Conservation (phyloP, 2,113 vertebrate genomes). For the Oceanites oceanicus region DNA sequence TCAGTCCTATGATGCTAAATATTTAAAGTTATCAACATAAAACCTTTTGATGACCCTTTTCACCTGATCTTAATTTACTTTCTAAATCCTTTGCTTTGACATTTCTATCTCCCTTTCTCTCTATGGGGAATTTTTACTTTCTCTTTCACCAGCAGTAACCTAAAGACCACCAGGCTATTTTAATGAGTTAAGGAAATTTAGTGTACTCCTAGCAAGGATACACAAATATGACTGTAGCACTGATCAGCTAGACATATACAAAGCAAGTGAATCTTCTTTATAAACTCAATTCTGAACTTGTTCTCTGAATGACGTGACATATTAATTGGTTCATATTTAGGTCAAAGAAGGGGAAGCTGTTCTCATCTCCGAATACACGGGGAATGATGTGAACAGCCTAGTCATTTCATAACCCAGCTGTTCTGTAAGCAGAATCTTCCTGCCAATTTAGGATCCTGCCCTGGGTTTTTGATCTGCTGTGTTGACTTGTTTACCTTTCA, state of each 20-base stretch:
- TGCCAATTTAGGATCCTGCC: background rate
- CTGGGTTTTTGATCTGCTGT: background rate
- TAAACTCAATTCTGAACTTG: background rate
- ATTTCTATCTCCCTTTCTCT: background rate
- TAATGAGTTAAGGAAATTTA: background rate
- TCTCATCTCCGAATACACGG: background rate
- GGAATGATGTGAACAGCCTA: background rate
- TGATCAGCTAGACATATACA: background rate
- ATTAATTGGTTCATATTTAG: background rate
- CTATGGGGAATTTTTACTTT: background rate
- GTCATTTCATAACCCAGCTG: background rate
- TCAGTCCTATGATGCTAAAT: background rate
- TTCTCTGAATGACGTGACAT: background rate
- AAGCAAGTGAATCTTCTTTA: background rate
- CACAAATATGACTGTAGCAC: background rate
- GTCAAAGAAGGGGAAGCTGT: background rate
- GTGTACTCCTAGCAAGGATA: background rate
- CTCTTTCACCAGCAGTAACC: background rate
- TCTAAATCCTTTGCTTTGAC: background rate
- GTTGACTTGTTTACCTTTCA: background rate
- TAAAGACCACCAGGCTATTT: background rate
- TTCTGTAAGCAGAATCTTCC: background rate
- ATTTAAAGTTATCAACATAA: background rate
- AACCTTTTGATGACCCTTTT: background rate
- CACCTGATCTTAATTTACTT: background rate